A percentile compares a stretch with the other conserved stretches of the same genome.
These are phyloP conservation scores for Drosophila burlai DNA, from an alignment of 1,140 invertebrate genomes.

Conservation along the genomic window DNA sequence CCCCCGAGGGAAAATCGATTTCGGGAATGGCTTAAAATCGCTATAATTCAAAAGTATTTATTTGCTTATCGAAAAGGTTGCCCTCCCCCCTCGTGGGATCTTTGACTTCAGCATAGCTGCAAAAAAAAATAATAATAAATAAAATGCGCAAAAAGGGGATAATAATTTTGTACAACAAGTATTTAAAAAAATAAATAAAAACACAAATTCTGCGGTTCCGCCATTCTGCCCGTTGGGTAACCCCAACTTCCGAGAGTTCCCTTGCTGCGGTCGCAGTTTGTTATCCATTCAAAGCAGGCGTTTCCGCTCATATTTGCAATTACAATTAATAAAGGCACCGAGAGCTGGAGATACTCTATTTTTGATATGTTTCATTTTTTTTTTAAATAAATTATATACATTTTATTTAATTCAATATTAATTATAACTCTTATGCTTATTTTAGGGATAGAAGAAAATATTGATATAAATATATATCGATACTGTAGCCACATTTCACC, in stretches of 20 bases:
- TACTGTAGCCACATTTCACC: too few relatives aligned
- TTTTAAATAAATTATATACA: neutral
- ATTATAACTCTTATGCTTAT: too few relatives aligned
- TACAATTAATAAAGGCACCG: slow-evolving; percentile 52
- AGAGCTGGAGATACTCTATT: slow-evolving; percentile 6
- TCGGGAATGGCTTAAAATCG: neutral
- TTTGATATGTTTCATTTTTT: neutral
- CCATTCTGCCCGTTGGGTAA: slow-evolving; percentile 10
- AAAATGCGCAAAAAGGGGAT: neutral
- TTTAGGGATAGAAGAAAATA: too few relatives aligned
- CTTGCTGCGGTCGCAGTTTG: slow-evolving; percentile 33
- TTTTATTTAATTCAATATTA: neutral
- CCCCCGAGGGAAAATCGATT: slow-evolving; percentile 4
- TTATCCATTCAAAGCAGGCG: slow-evolving; percentile 68
- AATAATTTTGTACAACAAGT: neutral
- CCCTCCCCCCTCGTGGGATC: neutral
- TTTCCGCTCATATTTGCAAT: slow-evolving; percentile 78
- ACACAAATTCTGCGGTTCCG: slow-evolving; percentile 41
- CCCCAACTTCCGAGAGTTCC: slow-evolving; percentile 17
- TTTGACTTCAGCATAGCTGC: neutral
- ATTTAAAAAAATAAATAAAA: slow-evolving; percentile 4
- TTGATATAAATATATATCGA: too few relatives aligned
- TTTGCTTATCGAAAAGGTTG: slow-evolving; percentile 14
- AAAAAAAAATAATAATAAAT: neutral
- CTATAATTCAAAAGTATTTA: neutral